A percentile compares a stretch with the other conserved stretches of the same genome.
phyloP scores from a whole-genome alignment of 2,113 vertebrate species.

The Hylia prasina region DNA sequence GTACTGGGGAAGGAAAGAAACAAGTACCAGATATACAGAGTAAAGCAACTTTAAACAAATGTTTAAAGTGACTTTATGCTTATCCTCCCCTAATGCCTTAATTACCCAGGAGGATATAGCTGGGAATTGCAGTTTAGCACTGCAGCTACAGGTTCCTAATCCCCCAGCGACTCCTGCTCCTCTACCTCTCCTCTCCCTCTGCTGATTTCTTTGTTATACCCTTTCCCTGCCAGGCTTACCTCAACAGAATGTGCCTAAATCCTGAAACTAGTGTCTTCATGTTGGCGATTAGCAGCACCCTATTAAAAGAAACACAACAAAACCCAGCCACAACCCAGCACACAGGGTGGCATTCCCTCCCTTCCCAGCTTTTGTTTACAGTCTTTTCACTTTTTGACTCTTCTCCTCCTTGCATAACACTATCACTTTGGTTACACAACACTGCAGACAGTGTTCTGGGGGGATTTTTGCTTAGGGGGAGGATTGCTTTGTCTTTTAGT shows the following conservation, averaged over 20 bases:
- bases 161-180: neutral
- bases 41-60: neutral
- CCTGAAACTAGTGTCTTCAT: neutral
- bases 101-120: neutral
- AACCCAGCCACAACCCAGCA: neutral
- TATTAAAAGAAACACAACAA: neutral
- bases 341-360: neutral
- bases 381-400: constrained; percentile 4
- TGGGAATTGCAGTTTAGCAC: neutral
- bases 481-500: neutral
- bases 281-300: neutral
- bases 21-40: neutral
- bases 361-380: neutral
- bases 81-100: neutral
- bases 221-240: neutral
- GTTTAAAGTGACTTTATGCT: neutral
- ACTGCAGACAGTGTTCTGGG: neutral
- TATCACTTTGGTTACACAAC: constrained; percentile 13
- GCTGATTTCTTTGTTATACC: rapidly evolving
- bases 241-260: neutral
- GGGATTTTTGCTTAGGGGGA: neutral
- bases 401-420: neutral
- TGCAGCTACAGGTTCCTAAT: neutral
- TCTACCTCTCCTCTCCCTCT: neutral
- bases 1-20: neutral